Conservation (phyloP, 2,888 invertebrate species). For the Zaprionus bogoriensis region DNA sequence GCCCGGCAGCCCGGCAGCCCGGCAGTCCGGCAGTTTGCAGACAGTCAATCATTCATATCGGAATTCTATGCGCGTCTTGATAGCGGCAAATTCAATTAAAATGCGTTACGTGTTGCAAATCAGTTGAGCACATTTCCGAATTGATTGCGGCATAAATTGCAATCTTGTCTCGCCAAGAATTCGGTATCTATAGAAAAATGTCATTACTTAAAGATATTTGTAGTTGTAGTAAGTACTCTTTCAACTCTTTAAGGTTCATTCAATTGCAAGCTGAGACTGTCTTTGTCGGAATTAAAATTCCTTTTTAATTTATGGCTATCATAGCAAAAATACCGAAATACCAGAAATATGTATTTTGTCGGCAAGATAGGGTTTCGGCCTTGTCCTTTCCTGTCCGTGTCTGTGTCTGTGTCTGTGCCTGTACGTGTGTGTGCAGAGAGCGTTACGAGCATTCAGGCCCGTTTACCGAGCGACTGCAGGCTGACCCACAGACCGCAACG, state of each 20-base stretch:
- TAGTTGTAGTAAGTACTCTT: background rate
- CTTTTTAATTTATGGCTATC: constrained; percentile 23
- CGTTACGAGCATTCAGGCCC: constrained; percentile 50
- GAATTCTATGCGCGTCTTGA: constrained; percentile 54
- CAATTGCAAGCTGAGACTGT: background rate
- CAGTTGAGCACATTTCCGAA: constrained; percentile 51
- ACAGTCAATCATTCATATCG: constrained; percentile 40
- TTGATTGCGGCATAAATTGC: constrained; percentile 47
- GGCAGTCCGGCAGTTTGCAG: too few relatives aligned
- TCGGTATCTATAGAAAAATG: constrained; percentile 12
- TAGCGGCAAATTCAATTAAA: constrained; percentile 71
- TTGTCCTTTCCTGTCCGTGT: constrained; percentile 23
- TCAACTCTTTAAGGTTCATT: too few relatives aligned
- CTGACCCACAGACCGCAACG: constrained; percentile 31
- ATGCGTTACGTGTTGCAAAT: constrained; percentile 65
- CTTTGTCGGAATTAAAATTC: constrained; percentile 17
- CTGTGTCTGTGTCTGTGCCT: too few relatives aligned
- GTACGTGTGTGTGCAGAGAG: constrained; percentile 31
- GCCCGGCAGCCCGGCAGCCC: too few relatives aligned
- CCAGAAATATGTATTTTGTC: constrained; percentile 12
- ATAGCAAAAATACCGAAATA: constrained; percentile 13
- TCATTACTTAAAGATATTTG: background rate
- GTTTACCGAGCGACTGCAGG: constrained; percentile 26
- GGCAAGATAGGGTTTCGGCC: constrained; percentile 31
- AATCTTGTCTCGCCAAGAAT: background rate